These are phyloP conservation scores for Lepetodrilus schrolli DNA, from an alignment of 2,888 invertebrate species.

Conservation along the genomic window DNA sequence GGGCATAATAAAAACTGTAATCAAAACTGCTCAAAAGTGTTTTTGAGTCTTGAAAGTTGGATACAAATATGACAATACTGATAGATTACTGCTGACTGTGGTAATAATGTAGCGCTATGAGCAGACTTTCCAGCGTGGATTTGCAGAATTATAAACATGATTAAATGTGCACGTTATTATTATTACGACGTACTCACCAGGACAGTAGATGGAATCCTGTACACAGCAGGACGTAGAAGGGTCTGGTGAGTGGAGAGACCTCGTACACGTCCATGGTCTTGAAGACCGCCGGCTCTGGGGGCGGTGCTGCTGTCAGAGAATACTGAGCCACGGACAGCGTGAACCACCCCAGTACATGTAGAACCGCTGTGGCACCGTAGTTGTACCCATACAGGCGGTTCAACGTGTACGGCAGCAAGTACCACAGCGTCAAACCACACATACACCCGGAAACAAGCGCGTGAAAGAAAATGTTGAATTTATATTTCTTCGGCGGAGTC, in stretches of 20 bases:
- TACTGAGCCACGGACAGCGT: constrained; percentile 69
- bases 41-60: too few relatives aligned
- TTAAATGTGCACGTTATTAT: not conserved
- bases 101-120: too few relatives aligned
- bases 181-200: constrained; percentile 54
- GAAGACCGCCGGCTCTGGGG: constrained; percentile 72
- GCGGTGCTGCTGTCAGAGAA: constrained; percentile 66
- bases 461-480: constrained; percentile 66
- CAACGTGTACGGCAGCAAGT: constrained; percentile 65
- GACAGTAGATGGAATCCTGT: constrained; percentile 62
- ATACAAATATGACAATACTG: too few relatives aligned
- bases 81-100: too few relatives aligned
- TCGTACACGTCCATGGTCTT: constrained; percentile 69
- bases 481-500: constrained; percentile 67
- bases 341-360: constrained; percentile 71
- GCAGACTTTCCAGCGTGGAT: too few relatives aligned
- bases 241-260: constrained; percentile 64
- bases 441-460: constrained; percentile 60
- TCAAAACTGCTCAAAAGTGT: too few relatives aligned
- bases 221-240: constrained; percentile 69
- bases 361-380: constrained; percentile 59
- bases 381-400: constrained; percentile 62
- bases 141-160: not conserved
- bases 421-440: constrained; percentile 65
- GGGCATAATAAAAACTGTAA: too few relatives aligned